Evolutionary conservation across 2,888 invertebrate genomes (phyloP).

Genomic region (Reticulitermes lucifugus): DNA sequence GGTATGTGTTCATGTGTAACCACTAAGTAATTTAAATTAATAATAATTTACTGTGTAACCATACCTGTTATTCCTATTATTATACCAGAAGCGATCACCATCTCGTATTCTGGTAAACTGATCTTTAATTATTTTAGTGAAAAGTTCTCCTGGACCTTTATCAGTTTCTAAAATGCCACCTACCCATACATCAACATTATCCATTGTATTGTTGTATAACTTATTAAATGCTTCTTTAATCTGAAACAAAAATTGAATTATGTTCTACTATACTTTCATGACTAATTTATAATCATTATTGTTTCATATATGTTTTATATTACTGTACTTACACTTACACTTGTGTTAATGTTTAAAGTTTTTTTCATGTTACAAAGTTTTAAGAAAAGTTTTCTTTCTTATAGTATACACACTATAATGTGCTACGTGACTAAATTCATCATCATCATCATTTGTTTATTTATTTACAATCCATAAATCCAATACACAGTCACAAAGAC

Average conservation of each 20-base stretch:
- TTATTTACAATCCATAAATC: too few species aligned
- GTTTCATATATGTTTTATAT: too few species aligned
- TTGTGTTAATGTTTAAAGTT: too few species aligned
- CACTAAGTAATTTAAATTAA: too few species aligned
- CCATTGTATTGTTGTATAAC: slow-evolving; percentile 58
- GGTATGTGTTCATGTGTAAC: too few species aligned
- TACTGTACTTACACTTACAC: too few species aligned
- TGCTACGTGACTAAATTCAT: too few species aligned
- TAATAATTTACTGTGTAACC: neutral
- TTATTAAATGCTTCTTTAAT: neutral
- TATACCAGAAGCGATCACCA: slow-evolving; percentile 72
- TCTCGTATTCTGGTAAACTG: slow-evolving; percentile 69
- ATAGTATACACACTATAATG: too few species aligned
- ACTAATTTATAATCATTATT: neutral
- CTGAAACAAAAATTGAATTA: slow-evolving; percentile 6
- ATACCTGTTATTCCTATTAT: slow-evolving; percentile 62
- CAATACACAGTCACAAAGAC: too few species aligned
- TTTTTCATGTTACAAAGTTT: too few species aligned
- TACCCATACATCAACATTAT: slow-evolving; percentile 69
- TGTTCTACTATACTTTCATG: neutral
- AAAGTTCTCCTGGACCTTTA: slow-evolving; percentile 66
- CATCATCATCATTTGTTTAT: too few species aligned
- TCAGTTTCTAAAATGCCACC: slow-evolving; percentile 69
- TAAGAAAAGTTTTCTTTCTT: too few species aligned
- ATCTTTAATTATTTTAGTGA: slow-evolving; percentile 66